Evolutionary conservation across 2,113 vertebrate genomes (phyloP).

Genomic region (Agapornis roseicollis): DNA sequence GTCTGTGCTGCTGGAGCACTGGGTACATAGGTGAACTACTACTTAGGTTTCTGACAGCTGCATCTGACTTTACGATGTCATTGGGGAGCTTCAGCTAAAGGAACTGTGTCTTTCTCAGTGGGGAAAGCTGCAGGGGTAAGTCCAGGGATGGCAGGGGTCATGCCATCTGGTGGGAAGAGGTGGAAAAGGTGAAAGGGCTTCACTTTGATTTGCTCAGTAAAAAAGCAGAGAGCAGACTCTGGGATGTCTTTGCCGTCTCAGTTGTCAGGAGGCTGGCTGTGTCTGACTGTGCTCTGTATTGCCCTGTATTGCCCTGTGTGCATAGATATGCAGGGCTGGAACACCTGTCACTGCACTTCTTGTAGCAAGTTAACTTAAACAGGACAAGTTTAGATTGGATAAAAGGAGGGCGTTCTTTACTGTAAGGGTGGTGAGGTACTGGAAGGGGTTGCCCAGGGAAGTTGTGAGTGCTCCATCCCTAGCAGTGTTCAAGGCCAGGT

Average conservation of each 20-base stretch:
- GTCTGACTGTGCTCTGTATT: neutral
- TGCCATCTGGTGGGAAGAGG: neutral
- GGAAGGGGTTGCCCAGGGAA: too few species aligned
- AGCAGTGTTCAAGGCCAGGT: too few species aligned
- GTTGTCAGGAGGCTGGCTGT: neutral
- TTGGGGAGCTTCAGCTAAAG: neutral
- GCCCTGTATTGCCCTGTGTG: neutral
- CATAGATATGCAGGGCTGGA: neutral
- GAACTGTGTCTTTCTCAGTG: neutral
- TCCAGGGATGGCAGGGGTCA: neutral
- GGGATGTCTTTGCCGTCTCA: neutral
- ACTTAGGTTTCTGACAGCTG: neutral
- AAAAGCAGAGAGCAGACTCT: neutral
- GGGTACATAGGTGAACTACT: neutral
- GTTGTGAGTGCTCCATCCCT: too few species aligned
- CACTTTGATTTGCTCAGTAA: neutral
- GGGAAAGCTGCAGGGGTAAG: neutral
- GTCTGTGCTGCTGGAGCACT: neutral
- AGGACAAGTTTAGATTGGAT: too few species aligned
- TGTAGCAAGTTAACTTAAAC: neutral
- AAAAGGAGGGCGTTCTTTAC: too few species aligned
- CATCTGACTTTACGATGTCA: neutral
- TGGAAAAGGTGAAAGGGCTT: neutral
- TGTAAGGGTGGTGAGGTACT: too few species aligned
- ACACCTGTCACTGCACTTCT: accelerated